Evolutionary conservation across 2,797 vertebrate species (phyloP), one percentile per base, ranked within the genome.

Genomic region (Danionella dracula): DNA sequence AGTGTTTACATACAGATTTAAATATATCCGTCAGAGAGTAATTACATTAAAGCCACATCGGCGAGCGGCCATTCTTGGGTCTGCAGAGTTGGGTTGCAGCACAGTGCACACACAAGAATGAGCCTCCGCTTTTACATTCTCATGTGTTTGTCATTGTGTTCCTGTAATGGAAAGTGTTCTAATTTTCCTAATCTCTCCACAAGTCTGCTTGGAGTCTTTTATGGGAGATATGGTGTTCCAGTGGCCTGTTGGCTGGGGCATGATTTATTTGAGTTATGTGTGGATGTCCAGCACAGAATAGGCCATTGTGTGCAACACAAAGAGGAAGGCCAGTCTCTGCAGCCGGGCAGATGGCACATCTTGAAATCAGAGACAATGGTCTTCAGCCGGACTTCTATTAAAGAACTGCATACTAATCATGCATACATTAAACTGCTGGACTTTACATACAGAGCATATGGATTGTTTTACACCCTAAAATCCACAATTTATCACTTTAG

Each of bases 201-300:
- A 32, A 20, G 57, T 50, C 51, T 2, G 6, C 35, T 5, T 66
- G 57, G 37, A 17, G 57, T 57, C 68, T 61, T 71, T 68, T 54
- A 58, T 63, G 62, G 46, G 46, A 49, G 56, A 70, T 66, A 48
- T 69, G 55, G 49, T 54, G 41, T 21, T 65, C 46, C 41, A 32
- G 48, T 71, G 59, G 59, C 56, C 70, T 68, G 64, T 65, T 58
- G 63, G 29, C 82, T 87, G 84, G 86, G 86, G 86, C 84, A 84
- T 85, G 86, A 89, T 87, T 89, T 86, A 87, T 86, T 87, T 86
- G 76, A 44, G 75, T 76, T 84, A 78, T 83, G 79, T 82, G 81
- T 80, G 83, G 68, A 77, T 78, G 79, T 67, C 79, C 77, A 70
- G 66, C 66, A 66, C 63, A 74, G 71, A 72, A 73, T 77, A 55